Percentiles rank a stretch among this genome's conserved stretches.
Conservation (phyloP, 1,140 invertebrate species). For the Euglossa dilemma region DNA sequence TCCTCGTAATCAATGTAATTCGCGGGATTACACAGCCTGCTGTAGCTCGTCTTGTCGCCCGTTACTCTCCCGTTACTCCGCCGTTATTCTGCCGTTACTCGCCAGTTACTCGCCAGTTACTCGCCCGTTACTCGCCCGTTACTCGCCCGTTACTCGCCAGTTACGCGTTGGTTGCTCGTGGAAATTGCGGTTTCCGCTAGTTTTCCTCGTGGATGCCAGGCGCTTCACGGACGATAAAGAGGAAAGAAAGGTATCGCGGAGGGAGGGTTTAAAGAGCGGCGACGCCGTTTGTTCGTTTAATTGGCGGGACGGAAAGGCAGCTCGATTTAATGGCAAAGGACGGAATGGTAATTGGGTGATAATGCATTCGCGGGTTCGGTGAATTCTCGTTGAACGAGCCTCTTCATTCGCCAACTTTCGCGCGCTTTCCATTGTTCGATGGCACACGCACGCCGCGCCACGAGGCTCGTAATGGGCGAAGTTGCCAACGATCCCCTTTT, state of each 20-base stretch:
- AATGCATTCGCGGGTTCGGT: neutral
- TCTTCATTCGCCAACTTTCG: neutral
- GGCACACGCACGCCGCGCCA: neutral
- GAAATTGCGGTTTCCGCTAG: neutral
- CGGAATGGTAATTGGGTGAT: slow-evolving; percentile 5
- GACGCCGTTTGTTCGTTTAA: slow-evolving; percentile 18
- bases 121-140: too few species aligned
- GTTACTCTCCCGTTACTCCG: neutral
- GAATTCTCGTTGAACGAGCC: neutral
- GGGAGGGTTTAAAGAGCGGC: neutral
- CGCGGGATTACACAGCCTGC: slow-evolving; percentile 7
- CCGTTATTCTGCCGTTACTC: too few species aligned
- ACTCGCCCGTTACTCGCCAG: neutral
- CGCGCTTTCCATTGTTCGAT: neutral
- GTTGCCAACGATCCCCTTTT: neutral
- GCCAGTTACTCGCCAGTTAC: too few species aligned
- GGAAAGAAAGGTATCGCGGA: too few species aligned
- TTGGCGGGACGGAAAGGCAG: neutral
- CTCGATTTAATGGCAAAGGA: neutral
- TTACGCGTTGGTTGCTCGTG: neutral
- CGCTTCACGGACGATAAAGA: too few species aligned
- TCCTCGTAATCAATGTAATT: slow-evolving; percentile 32
- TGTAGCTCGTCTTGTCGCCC: slow-evolving; percentile 1
- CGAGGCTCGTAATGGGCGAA: neutral
- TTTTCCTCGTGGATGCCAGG: too few species aligned